A percentile compares a stretch with the other conserved stretches of the same genome.
phyloP scores from a whole-genome alignment of 2,113 vertebrate genomes.

The Muscicapa adusta region DNA sequence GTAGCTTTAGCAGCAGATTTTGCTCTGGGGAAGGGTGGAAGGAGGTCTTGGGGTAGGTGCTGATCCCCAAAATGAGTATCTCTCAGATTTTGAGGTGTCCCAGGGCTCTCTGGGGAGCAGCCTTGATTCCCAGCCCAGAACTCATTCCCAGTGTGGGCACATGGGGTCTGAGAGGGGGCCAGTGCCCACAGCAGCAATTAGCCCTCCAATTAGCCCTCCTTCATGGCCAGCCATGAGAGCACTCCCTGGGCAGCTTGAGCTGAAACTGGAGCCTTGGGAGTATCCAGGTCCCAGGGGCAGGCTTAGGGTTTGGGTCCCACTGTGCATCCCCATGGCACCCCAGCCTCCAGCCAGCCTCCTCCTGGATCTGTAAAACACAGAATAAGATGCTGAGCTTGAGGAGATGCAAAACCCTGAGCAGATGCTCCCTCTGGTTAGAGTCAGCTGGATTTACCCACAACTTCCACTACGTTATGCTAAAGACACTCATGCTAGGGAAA shows the following conservation, averaged over 20 bases:
- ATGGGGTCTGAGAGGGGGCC: background rate
- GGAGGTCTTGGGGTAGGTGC: background rate
- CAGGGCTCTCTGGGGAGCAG: background rate
- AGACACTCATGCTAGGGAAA: background rate
- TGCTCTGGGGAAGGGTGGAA: background rate
- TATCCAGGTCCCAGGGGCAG: background rate
- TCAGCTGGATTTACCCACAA: background rate
- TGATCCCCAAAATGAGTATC: background rate
- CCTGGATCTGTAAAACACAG: background rate
- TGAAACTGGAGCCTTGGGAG: background rate
- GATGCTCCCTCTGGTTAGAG: background rate
- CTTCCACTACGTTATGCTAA: background rate
- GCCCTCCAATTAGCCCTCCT: background rate
- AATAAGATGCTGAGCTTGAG: background rate
- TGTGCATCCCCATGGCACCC: rapidly evolving
- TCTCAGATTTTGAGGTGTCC: background rate
- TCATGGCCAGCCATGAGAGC: background rate
- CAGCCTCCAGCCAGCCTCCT: background rate
- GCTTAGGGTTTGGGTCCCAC: background rate
- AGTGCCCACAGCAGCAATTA: background rate
- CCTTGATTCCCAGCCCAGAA: background rate
- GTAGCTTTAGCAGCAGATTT: background rate
- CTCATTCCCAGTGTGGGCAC: background rate
- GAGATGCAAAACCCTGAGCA: background rate
- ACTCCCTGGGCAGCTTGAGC: background rate